A percentile compares a stretch with the other conserved stretches of the same genome.
Evolutionary conservation across 2,888 invertebrate species (phyloP).

Genomic region (Apotomis capreana): DNA sequence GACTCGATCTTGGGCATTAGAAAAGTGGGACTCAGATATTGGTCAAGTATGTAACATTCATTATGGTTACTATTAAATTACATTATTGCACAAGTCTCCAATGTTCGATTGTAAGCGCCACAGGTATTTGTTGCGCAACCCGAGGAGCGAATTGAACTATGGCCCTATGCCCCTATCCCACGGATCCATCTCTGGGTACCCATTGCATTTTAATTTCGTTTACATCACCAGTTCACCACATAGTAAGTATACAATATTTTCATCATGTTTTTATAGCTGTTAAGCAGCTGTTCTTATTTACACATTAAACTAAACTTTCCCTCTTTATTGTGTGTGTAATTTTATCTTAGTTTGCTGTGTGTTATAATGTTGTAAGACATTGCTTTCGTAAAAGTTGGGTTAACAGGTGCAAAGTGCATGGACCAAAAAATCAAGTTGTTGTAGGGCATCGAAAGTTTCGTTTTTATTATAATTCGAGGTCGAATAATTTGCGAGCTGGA

Average conservation of each 20-base stretch:
- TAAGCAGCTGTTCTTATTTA: not conserved
- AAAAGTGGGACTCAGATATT: constrained; percentile 11
- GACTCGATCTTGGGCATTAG: not conserved
- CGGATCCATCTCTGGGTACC: constrained; percentile 33
- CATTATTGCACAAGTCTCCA: constrained; percentile 34
- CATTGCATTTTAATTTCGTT: constrained; percentile 36
- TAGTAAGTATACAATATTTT: not conserved
- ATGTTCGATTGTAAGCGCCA: constrained; percentile 34
- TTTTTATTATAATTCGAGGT: constrained; percentile 63
- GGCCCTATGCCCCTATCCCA: constrained; percentile 46
- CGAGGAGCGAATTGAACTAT: constrained; percentile 44
- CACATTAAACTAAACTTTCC: not conserved
- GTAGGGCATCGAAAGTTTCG: constrained; percentile 62
- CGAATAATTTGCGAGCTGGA: constrained; percentile 66
- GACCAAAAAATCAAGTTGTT: constrained; percentile 34
- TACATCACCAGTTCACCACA: not conserved
- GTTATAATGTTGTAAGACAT: not conserved
- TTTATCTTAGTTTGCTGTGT: not conserved
- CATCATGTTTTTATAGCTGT: not conserved
- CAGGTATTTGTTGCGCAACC: constrained; percentile 34
- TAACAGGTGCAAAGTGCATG: constrained; percentile 17
- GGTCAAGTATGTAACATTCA: constrained; percentile 30
- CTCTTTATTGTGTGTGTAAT: not conserved
- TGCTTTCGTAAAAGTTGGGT: not conserved
- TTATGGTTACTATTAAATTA: constrained; percentile 35